Conservation (phyloP, 2,888 invertebrate genomes). For the Melangyna quadrimaculata region DNA sequence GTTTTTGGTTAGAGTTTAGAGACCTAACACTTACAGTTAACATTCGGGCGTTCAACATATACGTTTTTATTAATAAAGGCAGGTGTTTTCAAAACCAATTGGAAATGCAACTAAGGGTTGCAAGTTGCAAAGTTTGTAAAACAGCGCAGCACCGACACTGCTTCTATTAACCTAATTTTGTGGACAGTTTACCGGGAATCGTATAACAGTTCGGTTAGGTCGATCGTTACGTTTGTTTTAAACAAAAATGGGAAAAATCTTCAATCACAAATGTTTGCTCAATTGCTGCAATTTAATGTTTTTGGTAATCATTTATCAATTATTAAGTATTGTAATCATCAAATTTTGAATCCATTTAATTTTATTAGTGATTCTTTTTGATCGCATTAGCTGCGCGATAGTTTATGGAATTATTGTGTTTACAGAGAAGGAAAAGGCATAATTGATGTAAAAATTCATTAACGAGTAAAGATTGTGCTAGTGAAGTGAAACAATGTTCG, state of each 20-base stretch:
- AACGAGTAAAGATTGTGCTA: no score
- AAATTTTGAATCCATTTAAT: not conserved
- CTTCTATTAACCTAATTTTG: slow-evolving; percentile 43
- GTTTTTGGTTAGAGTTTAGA: slow-evolving; percentile 38
- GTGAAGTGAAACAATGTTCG: no score
- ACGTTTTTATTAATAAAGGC: not conserved
- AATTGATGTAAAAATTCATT: no score
- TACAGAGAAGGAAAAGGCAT: no score
- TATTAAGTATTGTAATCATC: not conserved
- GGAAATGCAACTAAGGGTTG: slow-evolving; percentile 61
- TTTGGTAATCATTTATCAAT: slow-evolving; percentile 76
- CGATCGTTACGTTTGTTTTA: not conserved
- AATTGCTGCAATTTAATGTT: slow-evolving; percentile 86
- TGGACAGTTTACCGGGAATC: slow-evolving; percentile 8
- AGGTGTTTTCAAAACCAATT: slow-evolving; percentile 41
- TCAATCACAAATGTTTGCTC: slow-evolving; percentile 85
- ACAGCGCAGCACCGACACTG: not conserved
- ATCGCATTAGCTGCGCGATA: no score
- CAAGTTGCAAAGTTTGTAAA: slow-evolving; percentile 40
- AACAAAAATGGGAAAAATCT: slow-evolving; percentile 79
- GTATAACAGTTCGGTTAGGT: not conserved
- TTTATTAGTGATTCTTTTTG: no score
- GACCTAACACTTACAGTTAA: slow-evolving; percentile 39
- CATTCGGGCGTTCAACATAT: slow-evolving; percentile 40
- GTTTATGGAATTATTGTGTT: not conserved